phyloP scores from a whole-genome alignment of 2,888 invertebrate species.

The Eulithis testata region DNA sequence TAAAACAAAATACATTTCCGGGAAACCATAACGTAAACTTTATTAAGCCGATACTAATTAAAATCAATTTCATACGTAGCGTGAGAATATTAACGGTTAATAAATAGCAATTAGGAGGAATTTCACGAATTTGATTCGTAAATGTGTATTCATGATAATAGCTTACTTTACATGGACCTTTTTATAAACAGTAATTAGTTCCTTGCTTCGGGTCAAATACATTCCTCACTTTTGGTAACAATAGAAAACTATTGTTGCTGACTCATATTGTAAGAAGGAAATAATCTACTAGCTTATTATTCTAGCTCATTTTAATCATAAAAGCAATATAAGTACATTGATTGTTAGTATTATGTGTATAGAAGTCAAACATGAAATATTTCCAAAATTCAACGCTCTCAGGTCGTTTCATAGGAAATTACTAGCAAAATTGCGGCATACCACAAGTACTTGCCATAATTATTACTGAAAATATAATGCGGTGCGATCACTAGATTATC shows the following conservation, averaged over 20 bases:
- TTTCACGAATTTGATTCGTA: slow-evolving; percentile 32
- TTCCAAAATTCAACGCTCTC: neutral
- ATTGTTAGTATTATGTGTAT: no score
- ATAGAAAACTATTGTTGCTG: neutral
- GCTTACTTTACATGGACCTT: slow-evolving; percentile 6
- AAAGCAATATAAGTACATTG: no score
- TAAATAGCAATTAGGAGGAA: slow-evolving; percentile 33
- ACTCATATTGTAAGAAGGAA: no score
- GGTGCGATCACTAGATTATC: slow-evolving; percentile 29
- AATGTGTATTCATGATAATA: slow-evolving; percentile 23
- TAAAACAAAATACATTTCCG: slow-evolving; percentile 31
- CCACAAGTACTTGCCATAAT: neutral
- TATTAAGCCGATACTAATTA: slow-evolving; percentile 34
- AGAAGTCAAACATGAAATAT: neutral
- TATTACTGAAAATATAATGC: slow-evolving; percentile 1
- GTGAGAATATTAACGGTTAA: slow-evolving; percentile 35
- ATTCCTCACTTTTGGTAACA: neutral
- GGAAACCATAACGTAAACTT: slow-evolving; percentile 18
- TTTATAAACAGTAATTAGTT: slow-evolving; percentile 20
- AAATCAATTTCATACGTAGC: slow-evolving; percentile 35
- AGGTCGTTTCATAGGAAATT: neutral
- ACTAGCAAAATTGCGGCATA: no score
- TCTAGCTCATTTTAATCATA: no score
- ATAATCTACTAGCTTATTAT: no score
- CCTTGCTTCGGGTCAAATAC: slow-evolving; percentile 11